Conservation (phyloP, 2,797 vertebrate species). For the Sandelia bainsii region DNA sequence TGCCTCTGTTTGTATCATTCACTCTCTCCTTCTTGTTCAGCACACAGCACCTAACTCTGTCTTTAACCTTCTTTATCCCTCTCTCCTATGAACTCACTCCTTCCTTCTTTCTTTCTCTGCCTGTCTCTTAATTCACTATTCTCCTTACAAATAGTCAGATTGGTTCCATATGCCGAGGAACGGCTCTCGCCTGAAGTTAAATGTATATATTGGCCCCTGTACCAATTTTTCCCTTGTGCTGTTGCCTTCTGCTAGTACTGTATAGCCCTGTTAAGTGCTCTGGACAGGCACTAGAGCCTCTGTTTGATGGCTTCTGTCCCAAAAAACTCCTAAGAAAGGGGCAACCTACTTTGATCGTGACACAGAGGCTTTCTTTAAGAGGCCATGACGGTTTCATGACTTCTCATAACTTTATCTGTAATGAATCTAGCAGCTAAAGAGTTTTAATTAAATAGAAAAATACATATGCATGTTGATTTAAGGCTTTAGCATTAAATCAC, state of each 20-base stretch:
- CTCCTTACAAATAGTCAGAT: conserved; percentile 75
- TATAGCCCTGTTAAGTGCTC: conserved; percentile 70
- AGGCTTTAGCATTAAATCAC: conserved; percentile 8
- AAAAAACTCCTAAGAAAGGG: conserved; percentile 45
- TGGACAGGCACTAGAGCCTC: conserved; percentile 55
- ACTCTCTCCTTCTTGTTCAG: conserved; percentile 55
- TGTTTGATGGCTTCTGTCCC: conserved; percentile 71
- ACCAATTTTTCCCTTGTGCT: conserved; percentile 61
- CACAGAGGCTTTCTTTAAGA: conserved; percentile 54
- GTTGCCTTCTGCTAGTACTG: conserved; percentile 61
- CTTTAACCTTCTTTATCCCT: conserved; percentile 42
- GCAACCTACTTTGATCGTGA: conserved; percentile 44
- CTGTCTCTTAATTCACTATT: conserved; percentile 57
- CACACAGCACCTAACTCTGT: conserved; percentile 60
- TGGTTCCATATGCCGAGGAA: conserved; percentile 84
- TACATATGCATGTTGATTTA: conserved; percentile 19
- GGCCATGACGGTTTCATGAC: conserved; percentile 33
- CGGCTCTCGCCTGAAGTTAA: conserved; percentile 67
- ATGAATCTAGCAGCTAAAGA: conserved; percentile 59
- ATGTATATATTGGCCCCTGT: conserved; percentile 81
- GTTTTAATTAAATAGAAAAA: conserved; percentile 43
- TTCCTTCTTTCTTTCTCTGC: conserved; percentile 35
- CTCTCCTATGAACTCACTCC: conserved; percentile 52
- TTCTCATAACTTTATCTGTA: conserved; percentile 43
- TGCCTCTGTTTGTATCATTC: conserved; percentile 54